Percentiles rank a stretch among this genome's conserved stretches.
These are phyloP conservation scores for Crotalus horridus DNA, from an alignment of 2,113 vertebrate species.

Conservation along the genomic window DNA sequence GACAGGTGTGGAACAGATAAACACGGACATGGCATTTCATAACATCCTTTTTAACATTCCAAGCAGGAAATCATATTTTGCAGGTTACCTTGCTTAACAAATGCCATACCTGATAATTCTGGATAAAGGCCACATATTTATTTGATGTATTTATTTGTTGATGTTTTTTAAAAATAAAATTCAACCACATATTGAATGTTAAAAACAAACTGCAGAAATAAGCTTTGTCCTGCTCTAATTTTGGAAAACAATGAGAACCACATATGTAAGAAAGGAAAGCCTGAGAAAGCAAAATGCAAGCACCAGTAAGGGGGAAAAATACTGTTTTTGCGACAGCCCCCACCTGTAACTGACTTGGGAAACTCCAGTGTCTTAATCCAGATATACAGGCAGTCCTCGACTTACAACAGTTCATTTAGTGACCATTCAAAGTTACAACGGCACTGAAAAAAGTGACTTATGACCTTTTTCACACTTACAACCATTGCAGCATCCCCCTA, in stretches of 20 bases:
- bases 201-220: neutral
- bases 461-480: too few relatives aligned
- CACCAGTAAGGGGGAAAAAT: too few relatives aligned
- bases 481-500: too few relatives aligned
- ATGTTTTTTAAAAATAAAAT: neutral
- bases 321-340: too few relatives aligned
- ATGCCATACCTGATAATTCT: neutral
- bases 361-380: neutral
- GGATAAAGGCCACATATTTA: neutral
- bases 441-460: too few relatives aligned
- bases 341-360: neutral
- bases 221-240: neutral
- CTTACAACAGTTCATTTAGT: too few relatives aligned
- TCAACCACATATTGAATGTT: neutral
- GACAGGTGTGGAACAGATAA: neutral
- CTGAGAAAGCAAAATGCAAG: neutral
- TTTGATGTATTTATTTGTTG: neutral
- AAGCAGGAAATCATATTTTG: neutral
- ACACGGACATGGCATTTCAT: neutral
- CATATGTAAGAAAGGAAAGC: neutral
- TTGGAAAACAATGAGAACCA: neutral
- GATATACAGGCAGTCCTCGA: neutral
- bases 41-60: neutral
- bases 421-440: too few relatives aligned
- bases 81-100: neutral